Base-by-base conservation (phyloP, 2,113 vertebrate species). In the Thamnophis sirtalis region DNA sequence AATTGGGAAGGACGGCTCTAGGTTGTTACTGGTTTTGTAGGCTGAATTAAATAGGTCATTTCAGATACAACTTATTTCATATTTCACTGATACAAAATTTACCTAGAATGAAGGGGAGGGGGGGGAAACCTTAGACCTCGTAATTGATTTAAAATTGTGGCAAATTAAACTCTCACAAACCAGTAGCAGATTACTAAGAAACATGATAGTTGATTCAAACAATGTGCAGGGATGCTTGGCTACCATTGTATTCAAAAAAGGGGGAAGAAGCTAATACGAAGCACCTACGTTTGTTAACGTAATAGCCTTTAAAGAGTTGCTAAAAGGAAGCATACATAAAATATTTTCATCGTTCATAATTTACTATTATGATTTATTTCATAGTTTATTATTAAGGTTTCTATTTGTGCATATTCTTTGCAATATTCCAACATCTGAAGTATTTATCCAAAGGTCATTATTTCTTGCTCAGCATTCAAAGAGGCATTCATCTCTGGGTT, bases 71-170 rank as follows among this genome's bases (percentile, higher is more conserved):
- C 17, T 21, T 43, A 80, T n/a, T n/a, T 43, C 73, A 80, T 80
- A 80, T 80, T 80, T 80, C 33, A 80, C 33, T 43, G 73, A 80
- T 80, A 80, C 33, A 80, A 80, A 80, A 80, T 43, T 80, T 80
- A 43, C 7, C 33, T 22, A 43, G 73, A 22, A 43, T 80, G 73
- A 22, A 43, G 3, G 3, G 3, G 3, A 80, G n/a, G n/a, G n/a
- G n/a, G n/a, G 38, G 43, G 33, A 73, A 68, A 60, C 1, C 58
- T 11, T 33, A n/a, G 73, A 43, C 17, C 51, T 54, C 3, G 9
- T 15, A 94, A 90, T 89, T 88, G 24, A 19, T 63, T 88, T 90
- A 19, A 5, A 94, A 93, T 90, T 3, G 4, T 60, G 84, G 2
- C 54, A 0, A 3, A 88, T 58, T 85, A 91, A 9, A 8, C 15